Evolutionary conservation across 1,140 invertebrate genomes (phyloP).

Genomic region (Heliothis virescens): DNA sequence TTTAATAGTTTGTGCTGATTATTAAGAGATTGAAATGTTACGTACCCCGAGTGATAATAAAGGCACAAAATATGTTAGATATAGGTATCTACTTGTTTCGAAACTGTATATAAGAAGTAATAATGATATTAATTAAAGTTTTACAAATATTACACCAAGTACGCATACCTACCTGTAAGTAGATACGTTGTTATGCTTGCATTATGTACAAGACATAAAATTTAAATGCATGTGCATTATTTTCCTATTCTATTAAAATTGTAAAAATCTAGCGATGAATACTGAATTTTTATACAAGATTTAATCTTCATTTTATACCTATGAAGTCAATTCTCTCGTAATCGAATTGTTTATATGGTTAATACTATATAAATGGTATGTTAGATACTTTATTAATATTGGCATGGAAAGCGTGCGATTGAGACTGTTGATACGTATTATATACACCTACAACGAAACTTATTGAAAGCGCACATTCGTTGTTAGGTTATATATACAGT

Average conservation of each 20-base stretch:
- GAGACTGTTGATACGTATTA: slow-evolving; percentile 68
- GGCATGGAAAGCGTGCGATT: slow-evolving; percentile 70
- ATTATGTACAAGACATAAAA: slow-evolving; percentile 53
- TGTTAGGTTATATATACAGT: slow-evolving; percentile 68
- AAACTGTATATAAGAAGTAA: slow-evolving; percentile 59
- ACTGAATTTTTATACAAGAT: slow-evolving; percentile 74
- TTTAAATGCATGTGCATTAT: slow-evolving; percentile 61
- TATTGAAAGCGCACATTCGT: slow-evolving; percentile 71
- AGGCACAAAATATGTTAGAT: slow-evolving; percentile 57
- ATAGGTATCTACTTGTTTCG: slow-evolving; percentile 52
- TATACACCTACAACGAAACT: slow-evolving; percentile 72
- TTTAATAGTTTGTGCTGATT: slow-evolving; percentile 49
- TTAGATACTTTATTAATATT: slow-evolving; percentile 60
- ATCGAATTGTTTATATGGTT: slow-evolving; percentile 71
- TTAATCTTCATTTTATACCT: slow-evolving; percentile 73
- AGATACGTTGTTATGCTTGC: slow-evolving; percentile 58
- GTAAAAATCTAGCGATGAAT: slow-evolving; percentile 48
- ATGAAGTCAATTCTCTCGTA: slow-evolving; percentile 81
- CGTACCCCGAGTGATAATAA: slow-evolving; percentile 58
- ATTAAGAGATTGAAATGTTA: slow-evolving; percentile 47
- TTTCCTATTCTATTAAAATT: slow-evolving; percentile 62
- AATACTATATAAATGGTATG: slow-evolving; percentile 65
- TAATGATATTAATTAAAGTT: slow-evolving; percentile 48
- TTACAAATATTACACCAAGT: slow-evolving; percentile 47
- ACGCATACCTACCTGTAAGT: slow-evolving; percentile 50